Evolutionary conservation across 2,797 vertebrate species (phyloP), one percentile per base, ranked within the genome.

Genomic region (Discoglossus pictus): DNA sequence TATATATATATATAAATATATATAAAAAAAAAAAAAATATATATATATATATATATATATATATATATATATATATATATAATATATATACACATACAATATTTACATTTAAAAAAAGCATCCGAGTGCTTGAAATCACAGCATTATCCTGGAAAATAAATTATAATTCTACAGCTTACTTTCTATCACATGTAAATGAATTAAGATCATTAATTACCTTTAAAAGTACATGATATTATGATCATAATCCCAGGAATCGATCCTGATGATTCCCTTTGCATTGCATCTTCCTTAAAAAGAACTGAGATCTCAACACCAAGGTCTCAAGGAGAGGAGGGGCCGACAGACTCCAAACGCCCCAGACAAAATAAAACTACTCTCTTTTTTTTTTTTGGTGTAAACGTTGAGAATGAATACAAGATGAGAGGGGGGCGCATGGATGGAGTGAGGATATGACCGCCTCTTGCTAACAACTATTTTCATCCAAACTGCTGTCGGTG

Each of bases 341-440:
- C 75, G 70, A 75, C 65, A 68, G 76, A 84, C 76, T 86, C 83
- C 82, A 74, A 83, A 82, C 80, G 81, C 80, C 77, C 75, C 70
- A 79, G 71, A 76, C 80, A 80, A 77, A 86, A 59, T 76, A 80
- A 84, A 83, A 84, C 78, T 74, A 74, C n/a, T n/a, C n/a, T n/a
- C n/a, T n/a, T n/a, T n/a, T n/a, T n/a, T n/a, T n/a, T 79, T 74
- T 78, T 75, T 81, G 77, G 77, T 80, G 74, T 81, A 72, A 66
- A 77, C 76, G 80, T 82, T 76, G 73, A 68, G 69, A 68, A 76
- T 80, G 78, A 82, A 77, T 72, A 74, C 77, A 84, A 78, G 82
- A n/a, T n/a, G 72, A 43, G 53, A 43, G 11, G 43, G 83, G 86
- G 78, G 80, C 79, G 83, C 83, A 88, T 84, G 78, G 77, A 65